Conservation (phyloP, 1,140 invertebrate genomes). For the Papilio helenus region DNA sequence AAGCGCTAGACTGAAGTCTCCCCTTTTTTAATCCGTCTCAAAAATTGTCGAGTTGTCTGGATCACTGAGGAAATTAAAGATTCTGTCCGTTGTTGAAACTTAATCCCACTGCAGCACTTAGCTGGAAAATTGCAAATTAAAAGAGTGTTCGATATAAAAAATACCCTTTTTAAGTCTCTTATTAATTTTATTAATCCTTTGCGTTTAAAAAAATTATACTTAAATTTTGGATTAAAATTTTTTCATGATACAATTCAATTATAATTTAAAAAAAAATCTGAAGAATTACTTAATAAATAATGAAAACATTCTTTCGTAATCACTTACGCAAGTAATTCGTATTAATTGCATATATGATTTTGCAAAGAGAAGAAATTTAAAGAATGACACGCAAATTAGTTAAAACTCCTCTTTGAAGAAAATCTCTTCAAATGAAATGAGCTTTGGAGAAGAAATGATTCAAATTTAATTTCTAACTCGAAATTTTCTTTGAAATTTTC, state of each 20-base stretch:
- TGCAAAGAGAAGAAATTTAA: background rate
- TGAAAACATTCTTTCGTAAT: too few relatives aligned
- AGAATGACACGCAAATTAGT: conserved; percentile 9
- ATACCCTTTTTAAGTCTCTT: background rate
- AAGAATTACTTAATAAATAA: too few relatives aligned
- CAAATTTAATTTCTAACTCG: conserved; percentile 13
- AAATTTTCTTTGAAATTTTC: conserved; percentile 16
- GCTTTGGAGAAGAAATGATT: conserved; percentile 6
- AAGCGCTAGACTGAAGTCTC: conserved; percentile 38
- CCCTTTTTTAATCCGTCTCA: conserved; percentile 56
- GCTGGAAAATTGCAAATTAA: conserved; percentile 77
- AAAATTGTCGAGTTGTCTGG: conserved; percentile 61
- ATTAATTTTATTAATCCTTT: background rate
- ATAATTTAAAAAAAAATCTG: too few relatives aligned
- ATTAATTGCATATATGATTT: background rate
- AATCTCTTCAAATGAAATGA: conserved; percentile 6
- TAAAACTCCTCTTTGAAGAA: conserved; percentile 4
- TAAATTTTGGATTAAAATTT: too few relatives aligned
- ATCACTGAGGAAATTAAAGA: conserved; percentile 76
- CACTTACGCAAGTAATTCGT: background rate
- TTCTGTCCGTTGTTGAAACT: conserved; percentile 73
- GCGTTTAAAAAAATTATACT: too few relatives aligned
- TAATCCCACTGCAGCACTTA: conserved; percentile 72
- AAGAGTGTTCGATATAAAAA: conserved; percentile 40
- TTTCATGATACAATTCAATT: too few relatives aligned